Percentiles rank a stretch among this genome's conserved stretches.
Evolutionary conservation across 2,888 invertebrate species (phyloP).

Genomic region (Dolichomitus sp.): DNA sequence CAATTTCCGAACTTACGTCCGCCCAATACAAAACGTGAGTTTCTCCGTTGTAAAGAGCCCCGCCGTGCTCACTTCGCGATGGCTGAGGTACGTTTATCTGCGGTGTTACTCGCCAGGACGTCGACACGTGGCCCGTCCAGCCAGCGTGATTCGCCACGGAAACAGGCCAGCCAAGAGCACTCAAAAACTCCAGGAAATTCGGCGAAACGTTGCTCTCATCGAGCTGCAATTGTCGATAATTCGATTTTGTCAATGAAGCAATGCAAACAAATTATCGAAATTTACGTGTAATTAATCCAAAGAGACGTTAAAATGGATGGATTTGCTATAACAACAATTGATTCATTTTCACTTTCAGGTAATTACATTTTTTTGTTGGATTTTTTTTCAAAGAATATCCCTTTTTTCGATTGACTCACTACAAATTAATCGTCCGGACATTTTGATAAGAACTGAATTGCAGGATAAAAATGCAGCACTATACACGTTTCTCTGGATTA

Average conservation of each 20-base stretch:
- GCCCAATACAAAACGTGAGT: slow-evolving; percentile 97
- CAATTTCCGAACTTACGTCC: slow-evolving; percentile 97
- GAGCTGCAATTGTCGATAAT: slow-evolving; percentile 71
- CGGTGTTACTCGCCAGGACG: slow-evolving; percentile 91
- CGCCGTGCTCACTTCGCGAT: slow-evolving; percentile 87
- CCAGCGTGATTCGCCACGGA: slow-evolving; percentile 95
- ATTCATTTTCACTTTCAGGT: no score
- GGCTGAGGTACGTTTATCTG: slow-evolving; percentile 74
- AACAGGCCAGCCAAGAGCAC: slow-evolving; percentile 95
- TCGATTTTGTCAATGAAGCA: background rate
- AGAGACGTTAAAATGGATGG: no score
- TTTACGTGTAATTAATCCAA: no score
- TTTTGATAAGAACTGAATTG: no score
- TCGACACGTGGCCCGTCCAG: slow-evolving; percentile 96
- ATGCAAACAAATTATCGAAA: no score
- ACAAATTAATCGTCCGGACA: no score
- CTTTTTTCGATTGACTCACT: no score
- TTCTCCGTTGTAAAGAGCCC: slow-evolving; percentile 93
- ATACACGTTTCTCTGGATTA: no score
- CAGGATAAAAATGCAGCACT: no score
- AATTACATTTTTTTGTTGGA: no score
- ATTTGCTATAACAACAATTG: no score
- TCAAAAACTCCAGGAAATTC: slow-evolving; percentile 88
- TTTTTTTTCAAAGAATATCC: no score
- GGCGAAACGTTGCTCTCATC: slow-evolving; percentile 86